Conservation (phyloP, 2,113 vertebrate genomes). For the Chloroceryle aenea region DNA sequence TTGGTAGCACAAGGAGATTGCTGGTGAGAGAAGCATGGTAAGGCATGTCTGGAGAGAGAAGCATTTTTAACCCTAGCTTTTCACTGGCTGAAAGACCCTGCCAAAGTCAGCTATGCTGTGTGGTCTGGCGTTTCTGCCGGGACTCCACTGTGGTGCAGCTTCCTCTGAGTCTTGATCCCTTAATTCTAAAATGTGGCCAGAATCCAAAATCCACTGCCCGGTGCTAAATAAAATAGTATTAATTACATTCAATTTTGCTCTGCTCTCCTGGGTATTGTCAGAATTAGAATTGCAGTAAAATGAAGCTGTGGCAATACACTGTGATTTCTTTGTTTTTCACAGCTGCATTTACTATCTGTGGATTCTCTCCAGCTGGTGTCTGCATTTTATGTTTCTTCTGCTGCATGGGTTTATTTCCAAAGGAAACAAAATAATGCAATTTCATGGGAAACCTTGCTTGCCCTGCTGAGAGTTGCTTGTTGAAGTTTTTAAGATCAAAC, state of each 20-base stretch:
- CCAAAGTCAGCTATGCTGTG: background rate
- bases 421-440: background rate
- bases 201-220: background rate
- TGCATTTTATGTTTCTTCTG: slow-evolving; percentile 19
- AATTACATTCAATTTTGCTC: background rate
- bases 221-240: background rate
- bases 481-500: slow-evolving; percentile 38
- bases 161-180: background rate
- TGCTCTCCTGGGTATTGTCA: background rate
- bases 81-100: background rate
- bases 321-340: background rate
- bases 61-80: background rate
- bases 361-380: background rate
- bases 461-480: background rate
- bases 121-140: background rate
- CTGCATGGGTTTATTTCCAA: background rate
- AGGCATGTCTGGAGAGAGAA: background rate
- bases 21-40: background rate
- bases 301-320: background rate
- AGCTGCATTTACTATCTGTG: background rate
- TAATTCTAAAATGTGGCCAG: background rate
- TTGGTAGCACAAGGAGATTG: background rate
- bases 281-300: background rate
- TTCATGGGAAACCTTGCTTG: background rate
- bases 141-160: background rate